These are phyloP conservation scores for Mycetomoellerius zeteki DNA, from an alignment of 1,140 invertebrate species.

Conservation along the genomic window DNA sequence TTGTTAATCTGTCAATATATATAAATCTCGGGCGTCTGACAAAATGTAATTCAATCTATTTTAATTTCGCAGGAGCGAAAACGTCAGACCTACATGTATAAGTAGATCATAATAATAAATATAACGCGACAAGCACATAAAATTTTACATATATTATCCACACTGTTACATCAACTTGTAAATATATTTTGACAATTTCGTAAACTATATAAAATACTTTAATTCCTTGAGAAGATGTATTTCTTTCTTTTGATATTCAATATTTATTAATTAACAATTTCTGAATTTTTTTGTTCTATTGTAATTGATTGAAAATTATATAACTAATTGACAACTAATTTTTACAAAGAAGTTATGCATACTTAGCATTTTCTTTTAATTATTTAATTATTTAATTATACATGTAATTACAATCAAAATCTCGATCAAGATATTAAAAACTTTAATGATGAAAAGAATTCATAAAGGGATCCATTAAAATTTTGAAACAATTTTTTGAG, in stretches of 20 bases:
- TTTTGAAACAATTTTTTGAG: not conserved
- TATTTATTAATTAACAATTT: not conserved
- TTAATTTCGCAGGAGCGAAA: constrained; percentile 4
- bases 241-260: not conserved
- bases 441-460: not conserved
- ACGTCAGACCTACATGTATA: not conserved
- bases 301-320: not conserved
- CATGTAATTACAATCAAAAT: not conserved
- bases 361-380: not conserved
- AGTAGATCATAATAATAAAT: constrained; percentile 27
- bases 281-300: not conserved
- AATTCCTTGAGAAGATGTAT: not conserved
- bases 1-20: constrained; percentile 59
- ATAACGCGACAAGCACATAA: not conserved
- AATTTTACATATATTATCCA: not conserved
- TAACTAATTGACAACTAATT: not conserved
- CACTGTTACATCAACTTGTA: not conserved
- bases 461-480: not conserved
- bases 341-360: not conserved
- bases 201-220: not conserved
- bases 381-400: not conserved
- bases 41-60: constrained; percentile 53
- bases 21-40: constrained; percentile 45
- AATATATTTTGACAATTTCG: not conserved
- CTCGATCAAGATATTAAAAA: not conserved